Percentiles rank a stretch among this genome's conserved stretches.
These are phyloP conservation scores for Acleris cristana DNA, from an alignment of 2,888 invertebrate genomes.

Conservation along the genomic window DNA sequence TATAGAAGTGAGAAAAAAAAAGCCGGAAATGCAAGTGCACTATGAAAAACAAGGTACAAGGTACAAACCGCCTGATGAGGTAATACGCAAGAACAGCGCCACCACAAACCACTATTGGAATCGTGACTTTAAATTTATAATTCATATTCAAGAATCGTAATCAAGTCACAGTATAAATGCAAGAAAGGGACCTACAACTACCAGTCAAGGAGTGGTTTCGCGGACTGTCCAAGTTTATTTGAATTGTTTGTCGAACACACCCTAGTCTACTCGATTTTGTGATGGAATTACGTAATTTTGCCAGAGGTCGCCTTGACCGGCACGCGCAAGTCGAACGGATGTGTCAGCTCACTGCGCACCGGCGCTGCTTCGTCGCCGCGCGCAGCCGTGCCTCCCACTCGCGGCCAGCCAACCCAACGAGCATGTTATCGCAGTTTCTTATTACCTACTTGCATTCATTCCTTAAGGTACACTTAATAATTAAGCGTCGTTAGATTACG, in stretches of 20 bases:
- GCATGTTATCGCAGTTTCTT: slow-evolving; percentile 77
- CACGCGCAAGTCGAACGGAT: slow-evolving; percentile 81
- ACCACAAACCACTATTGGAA: slow-evolving; percentile 80
- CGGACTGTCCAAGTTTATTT: slow-evolving; percentile 60
- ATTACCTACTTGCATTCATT: slow-evolving; percentile 75
- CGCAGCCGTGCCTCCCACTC: slow-evolving; percentile 79
- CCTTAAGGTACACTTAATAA: slow-evolving; percentile 59
- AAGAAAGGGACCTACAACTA: slow-evolving; percentile 55
- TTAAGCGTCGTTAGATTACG: slow-evolving; percentile 73
- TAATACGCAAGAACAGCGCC: slow-evolving; percentile 81
- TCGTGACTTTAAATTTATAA: slow-evolving; percentile 79
- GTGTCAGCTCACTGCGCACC: slow-evolving; percentile 81
- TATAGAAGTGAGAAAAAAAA: slow-evolving; percentile 7
- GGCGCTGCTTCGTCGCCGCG: slow-evolving; percentile 62
- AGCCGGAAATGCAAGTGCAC: slow-evolving; percentile 36
- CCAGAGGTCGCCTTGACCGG: slow-evolving; percentile 80
- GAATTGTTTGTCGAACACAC: slow-evolving; percentile 76
- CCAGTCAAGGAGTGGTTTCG: slow-evolving; percentile 56
- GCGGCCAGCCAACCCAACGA: slow-evolving; percentile 63
- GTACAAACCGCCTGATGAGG: slow-evolving; percentile 82
- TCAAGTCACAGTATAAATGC: slow-evolving; percentile 49
- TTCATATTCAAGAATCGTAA: slow-evolving; percentile 65
- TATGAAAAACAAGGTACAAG: slow-evolving; percentile 40
- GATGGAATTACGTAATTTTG: slow-evolving; percentile 80
- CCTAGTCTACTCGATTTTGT: slow-evolving; percentile 71